phyloP scores from a whole-genome alignment of 2,113 vertebrate genomes.

The Hypanus sabinus region DNA sequence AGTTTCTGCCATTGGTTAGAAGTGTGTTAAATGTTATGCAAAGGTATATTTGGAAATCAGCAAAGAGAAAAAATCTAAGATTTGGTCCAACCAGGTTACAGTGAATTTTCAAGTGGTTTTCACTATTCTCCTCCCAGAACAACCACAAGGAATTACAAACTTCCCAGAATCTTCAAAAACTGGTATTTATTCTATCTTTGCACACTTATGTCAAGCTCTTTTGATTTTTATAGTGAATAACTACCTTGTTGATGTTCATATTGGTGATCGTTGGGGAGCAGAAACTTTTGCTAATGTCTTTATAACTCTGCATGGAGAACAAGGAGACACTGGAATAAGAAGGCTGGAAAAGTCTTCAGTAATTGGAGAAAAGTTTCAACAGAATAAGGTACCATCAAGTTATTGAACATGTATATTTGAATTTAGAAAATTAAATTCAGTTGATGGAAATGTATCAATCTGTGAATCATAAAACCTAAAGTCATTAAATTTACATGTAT shows the following conservation, averaged over 20 bases:
- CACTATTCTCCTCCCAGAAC: not conserved
- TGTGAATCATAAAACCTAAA: not conserved
- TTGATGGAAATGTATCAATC: not conserved
- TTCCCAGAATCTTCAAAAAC: not conserved
- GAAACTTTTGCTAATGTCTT: constrained; percentile 54
- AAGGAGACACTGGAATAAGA: constrained; percentile 51
- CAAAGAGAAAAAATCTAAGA: not conserved
- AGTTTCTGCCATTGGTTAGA: not conserved
- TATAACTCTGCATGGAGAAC: constrained; percentile 49
- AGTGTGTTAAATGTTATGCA: not conserved
- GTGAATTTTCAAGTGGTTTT: not conserved
- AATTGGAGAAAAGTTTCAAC: constrained; percentile 49
- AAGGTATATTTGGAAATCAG: not conserved
- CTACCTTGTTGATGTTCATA: constrained; percentile 51
- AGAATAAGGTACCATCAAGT: constrained; percentile 48
- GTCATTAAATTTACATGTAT: not conserved
- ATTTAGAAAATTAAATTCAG: not conserved
- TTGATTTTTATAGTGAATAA: constrained; percentile 44
- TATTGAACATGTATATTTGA: not conserved
- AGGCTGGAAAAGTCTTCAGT: constrained; percentile 46
- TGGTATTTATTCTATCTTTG: not conserved
- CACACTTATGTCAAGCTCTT: constrained; percentile 19
- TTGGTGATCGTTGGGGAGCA: constrained; percentile 48
- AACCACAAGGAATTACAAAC: not conserved
- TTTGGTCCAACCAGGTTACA: not conserved